These are phyloP conservation scores for Drosophila mimica DNA, from an alignment of 2,888 invertebrate species.

Conservation along the genomic window DNA sequence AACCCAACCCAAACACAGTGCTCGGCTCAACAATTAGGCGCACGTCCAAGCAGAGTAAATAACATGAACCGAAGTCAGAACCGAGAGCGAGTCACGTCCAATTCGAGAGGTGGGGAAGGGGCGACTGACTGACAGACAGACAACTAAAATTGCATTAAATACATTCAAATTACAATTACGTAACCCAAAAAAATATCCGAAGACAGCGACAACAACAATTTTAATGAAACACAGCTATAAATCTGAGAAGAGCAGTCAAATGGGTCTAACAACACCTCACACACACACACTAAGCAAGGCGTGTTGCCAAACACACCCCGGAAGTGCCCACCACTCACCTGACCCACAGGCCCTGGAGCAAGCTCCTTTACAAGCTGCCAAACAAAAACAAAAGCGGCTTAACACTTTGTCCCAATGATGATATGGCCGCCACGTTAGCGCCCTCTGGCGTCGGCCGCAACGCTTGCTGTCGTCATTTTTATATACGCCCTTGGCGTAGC, in stretches of 20 bases:
- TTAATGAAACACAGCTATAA: conserved; percentile 42
- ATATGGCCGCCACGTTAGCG: conserved; percentile 51
- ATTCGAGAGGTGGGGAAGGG: background rate
- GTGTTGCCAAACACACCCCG: conserved; percentile 55
- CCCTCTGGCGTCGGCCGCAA: conserved; percentile 21
- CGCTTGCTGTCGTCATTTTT: conserved; percentile 54
- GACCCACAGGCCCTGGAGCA: conserved; percentile 44
- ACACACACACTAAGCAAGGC: conserved; percentile 10
- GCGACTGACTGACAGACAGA: conserved; percentile 19
- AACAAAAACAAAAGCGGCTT: conserved; percentile 72
- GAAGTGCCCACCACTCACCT: conserved; percentile 43
- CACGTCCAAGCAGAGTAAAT: conserved; percentile 39
- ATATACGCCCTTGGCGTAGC: conserved; percentile 47
- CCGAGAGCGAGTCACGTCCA: conserved; percentile 21
- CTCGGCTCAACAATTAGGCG: conserved; percentile 56
- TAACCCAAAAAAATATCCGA: conserved; percentile 59
- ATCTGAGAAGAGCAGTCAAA: conserved; percentile 64
- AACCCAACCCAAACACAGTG: background rate
- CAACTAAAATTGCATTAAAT: conserved; percentile 73
- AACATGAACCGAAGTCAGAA: conserved; percentile 8
- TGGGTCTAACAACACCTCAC: conserved; percentile 55
- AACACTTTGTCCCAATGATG: conserved; percentile 72
- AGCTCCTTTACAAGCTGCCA: conserved; percentile 53
- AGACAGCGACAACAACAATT: conserved; percentile 26
- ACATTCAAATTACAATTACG: conserved; percentile 77